Evolutionary conservation across 2,113 vertebrate species (phyloP).

Genomic region (Hylia prasina): DNA sequence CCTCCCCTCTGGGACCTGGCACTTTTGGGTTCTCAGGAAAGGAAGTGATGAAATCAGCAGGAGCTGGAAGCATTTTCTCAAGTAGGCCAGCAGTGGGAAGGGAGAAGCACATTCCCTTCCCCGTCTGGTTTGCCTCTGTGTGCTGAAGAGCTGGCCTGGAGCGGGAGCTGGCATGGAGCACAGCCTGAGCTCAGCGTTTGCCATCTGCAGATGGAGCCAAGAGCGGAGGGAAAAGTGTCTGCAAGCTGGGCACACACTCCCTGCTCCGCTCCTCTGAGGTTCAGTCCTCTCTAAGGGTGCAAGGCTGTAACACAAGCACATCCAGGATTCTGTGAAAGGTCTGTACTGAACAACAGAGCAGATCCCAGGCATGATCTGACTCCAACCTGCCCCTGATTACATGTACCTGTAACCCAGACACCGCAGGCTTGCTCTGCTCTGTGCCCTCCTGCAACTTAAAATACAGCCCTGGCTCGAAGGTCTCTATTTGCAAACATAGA

Average conservation of each 20-base stretch:
- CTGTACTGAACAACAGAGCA: background rate
- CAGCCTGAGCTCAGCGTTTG: background rate
- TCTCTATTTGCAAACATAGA: constrained; percentile 47
- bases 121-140: background rate
- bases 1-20: background rate
- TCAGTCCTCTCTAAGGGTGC: background rate
- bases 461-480: constrained; percentile 20
- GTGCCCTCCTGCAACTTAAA: background rate
- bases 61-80: background rate
- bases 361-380: background rate
- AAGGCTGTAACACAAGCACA: background rate
- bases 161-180: background rate
- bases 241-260: background rate
- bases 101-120: background rate
- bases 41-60: background rate
- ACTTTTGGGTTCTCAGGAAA: background rate
- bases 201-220: background rate
- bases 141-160: background rate
- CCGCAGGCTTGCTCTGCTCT: background rate
- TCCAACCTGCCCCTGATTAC: background rate
- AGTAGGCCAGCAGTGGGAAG: background rate
- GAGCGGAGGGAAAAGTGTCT: background rate
- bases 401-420: background rate
- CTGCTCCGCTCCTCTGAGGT: background rate
- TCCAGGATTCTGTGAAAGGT: background rate